Evolutionary conservation across 2,888 invertebrate species (phyloP).

Genomic region (Lagria hirta): DNA sequence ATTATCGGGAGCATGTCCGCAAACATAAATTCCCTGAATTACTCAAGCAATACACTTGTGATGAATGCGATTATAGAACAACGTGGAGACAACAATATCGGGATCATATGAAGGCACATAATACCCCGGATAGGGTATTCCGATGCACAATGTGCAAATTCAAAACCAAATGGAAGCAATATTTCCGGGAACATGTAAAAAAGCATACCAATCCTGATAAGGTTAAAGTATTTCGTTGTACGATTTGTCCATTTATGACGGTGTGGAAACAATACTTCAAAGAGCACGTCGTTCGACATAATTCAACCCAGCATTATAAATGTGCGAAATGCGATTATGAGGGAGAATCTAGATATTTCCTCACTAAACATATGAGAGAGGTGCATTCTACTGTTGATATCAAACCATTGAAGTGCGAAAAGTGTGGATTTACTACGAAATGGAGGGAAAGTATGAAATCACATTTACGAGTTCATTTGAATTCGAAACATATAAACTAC

Average conservation of each 20-base stretch:
- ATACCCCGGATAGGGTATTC: slow-evolving; percentile 9
- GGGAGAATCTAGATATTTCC: slow-evolving; percentile 14
- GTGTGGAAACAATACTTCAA: slow-evolving; percentile 24
- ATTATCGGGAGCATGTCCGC: slow-evolving; percentile 19
- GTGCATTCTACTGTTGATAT: slow-evolving; percentile 8
- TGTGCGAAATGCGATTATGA: slow-evolving; percentile 20
- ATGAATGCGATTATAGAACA: slow-evolving; percentile 18
- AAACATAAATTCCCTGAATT: slow-evolving; percentile 20
- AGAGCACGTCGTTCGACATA: slow-evolving; percentile 21
- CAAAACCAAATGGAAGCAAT: slow-evolving; percentile 24
- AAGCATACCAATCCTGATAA: slow-evolving; percentile 14
- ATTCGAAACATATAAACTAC: slow-evolving; percentile 10
- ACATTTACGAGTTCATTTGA: slow-evolving; percentile 14
- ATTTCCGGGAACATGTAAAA: slow-evolving; percentile 20
- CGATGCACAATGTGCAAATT: slow-evolving; percentile 17
- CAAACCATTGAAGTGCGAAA: slow-evolving; percentile 17
- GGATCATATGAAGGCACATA: slow-evolving; percentile 16
- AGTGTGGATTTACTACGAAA: slow-evolving; percentile 19
- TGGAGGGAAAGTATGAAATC: slow-evolving; percentile 22
- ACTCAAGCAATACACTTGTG: slow-evolving; percentile 15
- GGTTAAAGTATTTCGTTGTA: slow-evolving; percentile 16
- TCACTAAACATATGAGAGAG: slow-evolving; percentile 18
- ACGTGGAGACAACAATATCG: slow-evolving; percentile 21
- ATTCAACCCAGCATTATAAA: slow-evolving; percentile 15
- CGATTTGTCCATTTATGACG: slow-evolving; percentile 18